phyloP scores from a whole-genome alignment of 2,113 vertebrate genomes.

The Hepsetus odoe region DNA sequence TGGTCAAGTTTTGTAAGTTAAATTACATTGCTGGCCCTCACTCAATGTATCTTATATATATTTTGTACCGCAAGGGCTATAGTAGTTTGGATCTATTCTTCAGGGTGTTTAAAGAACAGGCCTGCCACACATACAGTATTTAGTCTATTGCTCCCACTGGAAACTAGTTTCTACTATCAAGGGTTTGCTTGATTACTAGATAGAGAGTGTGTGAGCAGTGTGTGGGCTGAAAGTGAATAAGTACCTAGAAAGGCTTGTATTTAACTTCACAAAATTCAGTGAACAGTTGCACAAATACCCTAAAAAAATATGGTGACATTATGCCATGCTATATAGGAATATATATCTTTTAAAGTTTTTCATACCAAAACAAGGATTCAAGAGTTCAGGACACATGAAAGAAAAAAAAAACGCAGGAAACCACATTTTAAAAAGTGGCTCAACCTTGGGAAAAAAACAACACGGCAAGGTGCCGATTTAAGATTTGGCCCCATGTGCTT shows the following conservation, averaged over 20 bases:
- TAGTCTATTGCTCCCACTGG: constrained; percentile 30
- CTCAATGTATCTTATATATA: neutral
- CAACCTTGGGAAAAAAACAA: neutral
- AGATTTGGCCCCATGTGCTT: neutral
- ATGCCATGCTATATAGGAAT: constrained; percentile 23
- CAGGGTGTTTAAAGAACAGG: constrained; percentile 22
- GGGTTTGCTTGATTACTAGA: constrained; percentile 32
- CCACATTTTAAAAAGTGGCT: neutral
- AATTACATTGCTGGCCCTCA: neutral
- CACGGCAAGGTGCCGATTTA: neutral
- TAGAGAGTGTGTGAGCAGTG: constrained; percentile 11
- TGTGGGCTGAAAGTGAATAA: constrained; percentile 9
- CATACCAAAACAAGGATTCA: constrained; percentile 17
- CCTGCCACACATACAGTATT: constrained; percentile 24
- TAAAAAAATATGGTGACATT: neutral
- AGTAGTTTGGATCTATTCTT: constrained; percentile 5
- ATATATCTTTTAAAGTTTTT: neutral
- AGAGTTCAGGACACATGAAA: constrained; percentile 11
- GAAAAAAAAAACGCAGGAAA: neutral
- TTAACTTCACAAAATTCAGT: constrained; percentile 23
- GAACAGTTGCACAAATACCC: constrained; percentile 3
- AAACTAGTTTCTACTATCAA: constrained; percentile 24
- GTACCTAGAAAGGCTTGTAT: constrained; percentile 10
- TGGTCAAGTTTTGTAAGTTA: neutral
- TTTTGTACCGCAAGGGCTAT: too few relatives aligned